Conservation (phyloP, 1,140 invertebrate species). For the Triops longicaudatus region DNA sequence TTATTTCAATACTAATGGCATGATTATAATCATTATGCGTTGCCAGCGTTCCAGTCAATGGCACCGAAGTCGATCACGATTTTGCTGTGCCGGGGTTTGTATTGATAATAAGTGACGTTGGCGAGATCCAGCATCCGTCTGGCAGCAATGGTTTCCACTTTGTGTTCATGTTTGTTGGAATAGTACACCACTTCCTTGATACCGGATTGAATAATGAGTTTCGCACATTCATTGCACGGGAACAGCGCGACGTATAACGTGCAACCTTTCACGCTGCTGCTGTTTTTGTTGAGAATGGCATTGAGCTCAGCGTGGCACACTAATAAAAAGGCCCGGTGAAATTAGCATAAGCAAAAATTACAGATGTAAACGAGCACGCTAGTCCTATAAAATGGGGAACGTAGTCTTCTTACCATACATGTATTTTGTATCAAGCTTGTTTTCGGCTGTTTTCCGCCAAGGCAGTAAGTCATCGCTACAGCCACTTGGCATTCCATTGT, state of each 20-base stretch:
- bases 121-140: slow-evolving; percentile 70
- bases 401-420: slow-evolving; percentile 59
- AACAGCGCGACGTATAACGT: slow-evolving; percentile 79
- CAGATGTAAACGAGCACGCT: background rate
- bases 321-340: slow-evolving; percentile 42
- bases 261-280: slow-evolving; percentile 62
- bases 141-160: slow-evolving; percentile 58
- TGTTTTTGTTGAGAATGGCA: slow-evolving; percentile 88
- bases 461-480: slow-evolving; percentile 82
- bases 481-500: slow-evolving; percentile 89
- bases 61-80: slow-evolving; percentile 60
- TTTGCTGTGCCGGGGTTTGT: slow-evolving; percentile 49
- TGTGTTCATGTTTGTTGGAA: slow-evolving; percentile 66
- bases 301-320: slow-evolving; percentile 97
- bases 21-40: background rate
- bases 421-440: slow-evolving; percentile 63
- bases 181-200: slow-evolving; percentile 72
- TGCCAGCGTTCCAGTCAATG: slow-evolving; percentile 44
- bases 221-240: slow-evolving; percentile 94
- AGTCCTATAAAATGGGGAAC: slow-evolving; percentile 21
- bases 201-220: slow-evolving; percentile 92
- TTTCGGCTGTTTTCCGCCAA: slow-evolving; percentile 58
- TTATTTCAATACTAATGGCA: background rate
- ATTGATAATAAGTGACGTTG: slow-evolving; percentile 61
- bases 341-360: slow-evolving; percentile 9